Conservation (phyloP, 2,113 vertebrate genomes). For the Pimephales promelas region DNA sequence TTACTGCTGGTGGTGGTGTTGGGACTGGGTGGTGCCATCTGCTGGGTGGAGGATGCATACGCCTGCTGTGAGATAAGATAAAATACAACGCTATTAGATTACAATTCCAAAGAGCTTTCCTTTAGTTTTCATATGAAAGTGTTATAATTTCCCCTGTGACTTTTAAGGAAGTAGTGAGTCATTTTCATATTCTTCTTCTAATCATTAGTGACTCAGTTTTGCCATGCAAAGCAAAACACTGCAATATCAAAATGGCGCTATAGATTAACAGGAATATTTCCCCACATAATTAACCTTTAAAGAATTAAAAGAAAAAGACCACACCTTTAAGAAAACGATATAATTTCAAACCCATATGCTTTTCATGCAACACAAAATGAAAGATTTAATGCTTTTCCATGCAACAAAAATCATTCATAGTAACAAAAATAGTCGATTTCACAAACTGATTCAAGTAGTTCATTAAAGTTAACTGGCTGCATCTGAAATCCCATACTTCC, state of each 20-base stretch:
- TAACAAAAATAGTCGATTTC: background rate
- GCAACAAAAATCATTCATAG: background rate
- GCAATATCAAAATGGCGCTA: background rate
- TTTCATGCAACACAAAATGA: background rate
- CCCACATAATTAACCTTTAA: background rate
- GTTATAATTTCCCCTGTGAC: background rate
- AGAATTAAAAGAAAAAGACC: background rate
- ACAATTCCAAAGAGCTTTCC: background rate
- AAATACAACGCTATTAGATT: background rate
- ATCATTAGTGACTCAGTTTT: background rate
- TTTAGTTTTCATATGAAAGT: background rate
- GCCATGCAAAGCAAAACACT: background rate
- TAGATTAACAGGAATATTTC: background rate
- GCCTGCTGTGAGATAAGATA: constrained; percentile 71
- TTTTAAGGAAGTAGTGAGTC: constrained; percentile 1
- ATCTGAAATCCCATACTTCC: no score
- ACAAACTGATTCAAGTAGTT: no score
- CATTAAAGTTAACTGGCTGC: no score
- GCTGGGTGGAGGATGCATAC: constrained; percentile 85
- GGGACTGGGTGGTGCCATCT: constrained; percentile 88
- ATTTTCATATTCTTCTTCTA: background rate
- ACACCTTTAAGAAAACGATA: background rate
- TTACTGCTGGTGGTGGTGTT: constrained; percentile 77
- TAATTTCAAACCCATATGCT: background rate
- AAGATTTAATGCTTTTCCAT: background rate